A percentile compares a stretch with the other conserved stretches of the same genome.
These are phyloP conservation scores for Chrysodeixis includens DNA, from an alignment of 2,888 invertebrate genomes.

Conservation along the genomic window DNA sequence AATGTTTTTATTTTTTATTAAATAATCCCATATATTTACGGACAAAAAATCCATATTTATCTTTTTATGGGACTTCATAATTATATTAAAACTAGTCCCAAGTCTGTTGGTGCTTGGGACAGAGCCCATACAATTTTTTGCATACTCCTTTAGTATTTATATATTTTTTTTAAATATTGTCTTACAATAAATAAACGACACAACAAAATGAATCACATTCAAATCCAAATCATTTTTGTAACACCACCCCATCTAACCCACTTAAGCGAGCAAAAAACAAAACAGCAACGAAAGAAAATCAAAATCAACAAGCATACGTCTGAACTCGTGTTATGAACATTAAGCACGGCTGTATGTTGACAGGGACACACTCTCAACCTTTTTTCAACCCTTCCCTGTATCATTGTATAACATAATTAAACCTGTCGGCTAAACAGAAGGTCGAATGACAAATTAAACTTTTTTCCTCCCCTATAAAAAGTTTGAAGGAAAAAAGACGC, in stretches of 20 bases:
- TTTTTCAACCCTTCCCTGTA: conserved; percentile 49
- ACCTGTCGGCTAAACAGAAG: conserved; percentile 43
- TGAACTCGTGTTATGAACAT: conserved; percentile 25
- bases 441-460: conserved; percentile 53
- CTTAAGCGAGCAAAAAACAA: neutral
- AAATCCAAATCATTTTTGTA: neutral
- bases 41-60: too few relatives aligned
- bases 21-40: too few relatives aligned
- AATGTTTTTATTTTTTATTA: too few relatives aligned
- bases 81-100: too few relatives aligned
- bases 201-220: neutral
- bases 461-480: conserved; percentile 35
- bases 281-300: conserved; percentile 16
- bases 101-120: too few relatives aligned
- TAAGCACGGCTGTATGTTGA: conserved; percentile 46
- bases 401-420: conserved; percentile 57
- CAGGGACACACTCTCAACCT: conserved; percentile 42
- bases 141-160: too few relatives aligned
- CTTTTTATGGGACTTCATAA: too few relatives aligned
- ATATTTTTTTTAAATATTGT: too few relatives aligned
- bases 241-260: neutral
- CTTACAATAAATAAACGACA: neutral
- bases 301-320: conserved; percentile 20
- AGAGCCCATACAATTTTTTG: too few relatives aligned
- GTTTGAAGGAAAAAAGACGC: conserved; percentile 34